phyloP scores from a whole-genome alignment of 2,797 vertebrate genomes.

The Aldrovandia affinis region DNA sequence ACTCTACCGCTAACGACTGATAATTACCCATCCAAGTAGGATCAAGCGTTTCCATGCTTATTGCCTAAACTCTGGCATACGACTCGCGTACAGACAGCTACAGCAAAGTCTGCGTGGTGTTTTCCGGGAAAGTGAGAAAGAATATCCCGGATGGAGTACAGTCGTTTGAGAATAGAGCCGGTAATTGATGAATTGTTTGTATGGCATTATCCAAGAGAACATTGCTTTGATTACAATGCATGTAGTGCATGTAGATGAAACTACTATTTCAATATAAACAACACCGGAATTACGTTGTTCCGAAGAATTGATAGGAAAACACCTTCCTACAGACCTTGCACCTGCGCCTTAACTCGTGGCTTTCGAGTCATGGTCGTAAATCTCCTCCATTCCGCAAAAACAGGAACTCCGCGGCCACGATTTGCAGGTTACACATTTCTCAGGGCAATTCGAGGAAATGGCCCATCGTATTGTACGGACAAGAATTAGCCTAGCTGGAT shows the following conservation, averaged over 20 bases:
- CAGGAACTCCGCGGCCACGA: slow-evolving; percentile 20
- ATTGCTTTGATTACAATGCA: no score
- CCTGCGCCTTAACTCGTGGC: background rate
- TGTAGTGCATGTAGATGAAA: background rate
- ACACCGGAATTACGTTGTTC: background rate
- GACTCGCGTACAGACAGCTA: background rate
- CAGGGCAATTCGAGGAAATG: slow-evolving; percentile 33
- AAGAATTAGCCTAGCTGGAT: background rate
- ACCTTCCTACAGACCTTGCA: background rate
- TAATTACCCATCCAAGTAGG: background rate
- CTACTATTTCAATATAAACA: background rate
- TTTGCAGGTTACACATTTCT: slow-evolving; percentile 29
- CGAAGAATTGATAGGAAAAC: background rate
- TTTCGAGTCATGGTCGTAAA: background rate
- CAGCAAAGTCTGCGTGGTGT: background rate
- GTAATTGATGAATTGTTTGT: background rate
- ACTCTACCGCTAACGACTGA: no score
- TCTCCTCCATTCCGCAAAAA: slow-evolving; percentile 18
- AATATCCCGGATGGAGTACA: slow-evolving; percentile 17
- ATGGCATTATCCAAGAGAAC: background rate
- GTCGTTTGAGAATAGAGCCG: no score
- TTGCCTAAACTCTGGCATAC: no score
- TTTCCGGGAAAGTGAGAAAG: background rate
- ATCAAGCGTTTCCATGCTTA: background rate
- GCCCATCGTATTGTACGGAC: background rate